These are phyloP conservation scores for Syngnathus scovelli DNA, from an alignment of 2,113 vertebrate species.

Conservation along the genomic window DNA sequence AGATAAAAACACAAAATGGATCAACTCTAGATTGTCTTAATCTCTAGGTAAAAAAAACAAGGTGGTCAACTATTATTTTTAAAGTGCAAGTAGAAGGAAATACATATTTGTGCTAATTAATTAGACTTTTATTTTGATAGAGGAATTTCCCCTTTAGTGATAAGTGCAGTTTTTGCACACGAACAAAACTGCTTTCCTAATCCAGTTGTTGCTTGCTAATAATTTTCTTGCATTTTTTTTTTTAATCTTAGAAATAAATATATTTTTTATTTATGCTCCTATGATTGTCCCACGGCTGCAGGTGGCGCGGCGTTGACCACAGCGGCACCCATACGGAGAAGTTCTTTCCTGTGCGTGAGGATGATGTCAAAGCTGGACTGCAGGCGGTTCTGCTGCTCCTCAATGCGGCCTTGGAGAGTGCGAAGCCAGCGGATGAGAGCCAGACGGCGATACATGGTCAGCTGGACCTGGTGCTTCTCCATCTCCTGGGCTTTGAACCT, in stretches of 20 bases:
- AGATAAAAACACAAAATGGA: neutral
- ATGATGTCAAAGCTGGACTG: slow-evolving; percentile 95
- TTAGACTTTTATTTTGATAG: neutral
- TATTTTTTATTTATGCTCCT: neutral
- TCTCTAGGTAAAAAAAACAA: neutral
- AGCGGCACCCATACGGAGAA: slow-evolving; percentile 76
- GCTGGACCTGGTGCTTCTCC: slow-evolving; percentile 89
- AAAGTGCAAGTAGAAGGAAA: neutral
- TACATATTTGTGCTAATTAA: neutral
- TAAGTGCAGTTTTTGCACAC: too few relatives aligned
- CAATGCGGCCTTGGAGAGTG: slow-evolving; percentile 79
- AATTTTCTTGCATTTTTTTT: neutral
- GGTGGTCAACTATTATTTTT: neutral
- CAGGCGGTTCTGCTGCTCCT: slow-evolving; percentile 89
- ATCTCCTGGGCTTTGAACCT: slow-evolving; percentile 92
- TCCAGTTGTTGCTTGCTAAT: neutral
- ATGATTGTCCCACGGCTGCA: slow-evolving; percentile 69
- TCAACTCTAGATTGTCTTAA: neutral
- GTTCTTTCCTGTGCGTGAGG: slow-evolving; percentile 90
- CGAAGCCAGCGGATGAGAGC: slow-evolving; percentile 93
- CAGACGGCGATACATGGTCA: slow-evolving; percentile 95
- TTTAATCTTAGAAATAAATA: neutral
- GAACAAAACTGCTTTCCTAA: too few relatives aligned
- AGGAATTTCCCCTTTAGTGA: neutral
- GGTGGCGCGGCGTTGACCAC: slow-evolving; percentile 19